A percentile compares a stretch with the other conserved stretches of the same genome.
Conservation (phyloP, 2,797 vertebrate genomes). For the Diplodus puntazzo region DNA sequence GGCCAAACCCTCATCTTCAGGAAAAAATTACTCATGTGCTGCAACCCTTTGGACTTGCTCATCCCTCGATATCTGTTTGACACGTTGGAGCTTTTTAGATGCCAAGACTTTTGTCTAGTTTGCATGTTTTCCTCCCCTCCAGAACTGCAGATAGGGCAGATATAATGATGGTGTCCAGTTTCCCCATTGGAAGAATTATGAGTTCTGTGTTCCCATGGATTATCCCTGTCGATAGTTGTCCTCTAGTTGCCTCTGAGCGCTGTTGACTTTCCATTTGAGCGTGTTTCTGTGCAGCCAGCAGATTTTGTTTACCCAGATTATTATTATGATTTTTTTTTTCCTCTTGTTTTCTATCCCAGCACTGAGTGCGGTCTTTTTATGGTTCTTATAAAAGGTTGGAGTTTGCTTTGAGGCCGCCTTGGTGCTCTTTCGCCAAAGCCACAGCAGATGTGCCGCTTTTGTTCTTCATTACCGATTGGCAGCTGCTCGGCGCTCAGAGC, state of each 20-base stretch:
- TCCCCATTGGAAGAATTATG: slow-evolving; percentile 39
- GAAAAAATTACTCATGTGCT: slow-evolving; percentile 23
- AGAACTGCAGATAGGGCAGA: slow-evolving; percentile 45
- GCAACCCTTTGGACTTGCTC: slow-evolving; percentile 26
- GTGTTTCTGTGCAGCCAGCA: slow-evolving; percentile 90
- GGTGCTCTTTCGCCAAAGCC: slow-evolving; percentile 86
- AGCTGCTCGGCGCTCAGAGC: slow-evolving; percentile 72
- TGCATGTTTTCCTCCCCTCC: slow-evolving; percentile 35
- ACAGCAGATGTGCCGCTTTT: slow-evolving; percentile 92
- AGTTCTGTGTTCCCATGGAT: slow-evolving; percentile 37
- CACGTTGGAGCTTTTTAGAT: slow-evolving; percentile 25
- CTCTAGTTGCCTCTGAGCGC: slow-evolving; percentile 59
- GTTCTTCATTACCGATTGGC: slow-evolving; percentile 94
- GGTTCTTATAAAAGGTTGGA: slow-evolving; percentile 92
- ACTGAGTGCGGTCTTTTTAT: slow-evolving; percentile 89
- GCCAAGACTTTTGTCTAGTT: slow-evolving; percentile 43
- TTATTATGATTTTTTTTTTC: slow-evolving; percentile 73
- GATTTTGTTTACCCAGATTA: slow-evolving; percentile 92
- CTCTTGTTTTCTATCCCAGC: slow-evolving; percentile 73
- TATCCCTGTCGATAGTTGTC: slow-evolving; percentile 52
- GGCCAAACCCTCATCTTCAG: slow-evolving; percentile 36
- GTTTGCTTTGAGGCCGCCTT: slow-evolving; percentile 91
- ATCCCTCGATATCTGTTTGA: slow-evolving; percentile 45
- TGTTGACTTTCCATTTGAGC: slow-evolving; percentile 70
- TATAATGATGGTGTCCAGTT: slow-evolving; percentile 72